phyloP scores from a whole-genome alignment of 2,797 vertebrate genomes.

The Yasuhikotakia modesta region DNA sequence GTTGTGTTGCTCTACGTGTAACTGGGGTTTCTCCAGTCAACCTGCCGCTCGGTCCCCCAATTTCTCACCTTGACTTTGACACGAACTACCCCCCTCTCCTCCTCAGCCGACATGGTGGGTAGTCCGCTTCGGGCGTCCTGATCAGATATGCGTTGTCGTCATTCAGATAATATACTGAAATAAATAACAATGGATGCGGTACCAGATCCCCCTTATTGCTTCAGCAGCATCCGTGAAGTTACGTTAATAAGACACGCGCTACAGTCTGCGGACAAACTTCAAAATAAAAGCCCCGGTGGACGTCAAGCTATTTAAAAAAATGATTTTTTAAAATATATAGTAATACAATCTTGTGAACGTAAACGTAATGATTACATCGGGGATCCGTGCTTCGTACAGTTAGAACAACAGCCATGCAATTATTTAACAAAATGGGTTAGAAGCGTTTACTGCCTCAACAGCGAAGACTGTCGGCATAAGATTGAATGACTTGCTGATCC shows the following conservation, averaged over 20 bases:
- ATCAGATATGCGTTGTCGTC: slow-evolving; percentile 43
- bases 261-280: slow-evolving; percentile 39
- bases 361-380: not conserved
- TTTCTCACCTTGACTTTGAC: slow-evolving; percentile 81
- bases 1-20: not conserved
- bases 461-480: not conserved
- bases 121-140: slow-evolving; percentile 52
- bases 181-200: slow-evolving; percentile 49
- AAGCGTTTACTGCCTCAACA: not conserved
- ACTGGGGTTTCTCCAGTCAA: not conserved
- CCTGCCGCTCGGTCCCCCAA: slow-evolving; percentile 5
- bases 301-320: not conserved
- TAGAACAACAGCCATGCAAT: not conserved
- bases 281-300: slow-evolving; percentile 57
- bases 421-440: not conserved
- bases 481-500: not conserved
- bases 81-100: slow-evolving; percentile 81
- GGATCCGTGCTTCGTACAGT: not conserved
- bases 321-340: no score
- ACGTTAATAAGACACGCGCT: slow-evolving; percentile 13
- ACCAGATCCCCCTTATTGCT: slow-evolving; percentile 27
- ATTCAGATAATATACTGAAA: slow-evolving; percentile 51
- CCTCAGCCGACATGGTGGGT: slow-evolving; percentile 76
- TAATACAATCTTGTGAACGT: not conserved
- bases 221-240: slow-evolving; percentile 42